Base-by-base conservation (phyloP, 2,113 vertebrate species). In the zebrafish (Danio rerio) region DNA sequence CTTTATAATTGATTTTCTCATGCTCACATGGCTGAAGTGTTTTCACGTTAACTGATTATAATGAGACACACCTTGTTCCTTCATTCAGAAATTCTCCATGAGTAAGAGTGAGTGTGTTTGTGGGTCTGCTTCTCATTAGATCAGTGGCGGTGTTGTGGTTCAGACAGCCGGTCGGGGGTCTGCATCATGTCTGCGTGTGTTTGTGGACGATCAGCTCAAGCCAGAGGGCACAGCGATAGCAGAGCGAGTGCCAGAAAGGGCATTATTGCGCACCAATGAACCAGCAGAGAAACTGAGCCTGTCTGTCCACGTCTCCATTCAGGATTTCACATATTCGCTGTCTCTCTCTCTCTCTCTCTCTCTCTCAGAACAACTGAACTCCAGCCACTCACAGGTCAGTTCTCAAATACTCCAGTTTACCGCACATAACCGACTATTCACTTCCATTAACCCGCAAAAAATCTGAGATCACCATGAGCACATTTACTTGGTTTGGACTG, bases 231-330 rank as follows among this genome's bases (percentile, higher is more conserved):
- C 50, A 73, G 31, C 10, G n/a, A 49, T 69, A 43, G 55, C n/a
- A 11, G 10, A 5, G 42, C 31, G 58, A 73, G 6, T 61, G 65
- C 56, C 72, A 78, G 82, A 73, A 86, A 78, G 59, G 20, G 62
- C 61, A 63, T 62, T 82, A 82, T 82, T 82, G 61, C 10, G 69
- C 80, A 84, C 49, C 68, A 69, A 47, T 74, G 68, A 52, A 56
- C 65, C 66, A 66, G 70, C 55, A n/a, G 55, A 75, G 55, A 75
- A 47, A 76, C 73, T 76, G n/a, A 47, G 12, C 42, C 42, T 47
- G 42, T 61, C n/a, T 43, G 52, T 58, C 40, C 9, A 5, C n/a
- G 40, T 58, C 50, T 42, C 53, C 18, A 42, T 52, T 55, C 50
- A 21, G 47, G 50, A 72, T 40, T 40, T 72, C 49, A 72, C 69